A percentile compares a stretch with the other conserved stretches of the same genome.
Conservation (phyloP, 2,888 invertebrate species). For the Rutpela maculata region DNA sequence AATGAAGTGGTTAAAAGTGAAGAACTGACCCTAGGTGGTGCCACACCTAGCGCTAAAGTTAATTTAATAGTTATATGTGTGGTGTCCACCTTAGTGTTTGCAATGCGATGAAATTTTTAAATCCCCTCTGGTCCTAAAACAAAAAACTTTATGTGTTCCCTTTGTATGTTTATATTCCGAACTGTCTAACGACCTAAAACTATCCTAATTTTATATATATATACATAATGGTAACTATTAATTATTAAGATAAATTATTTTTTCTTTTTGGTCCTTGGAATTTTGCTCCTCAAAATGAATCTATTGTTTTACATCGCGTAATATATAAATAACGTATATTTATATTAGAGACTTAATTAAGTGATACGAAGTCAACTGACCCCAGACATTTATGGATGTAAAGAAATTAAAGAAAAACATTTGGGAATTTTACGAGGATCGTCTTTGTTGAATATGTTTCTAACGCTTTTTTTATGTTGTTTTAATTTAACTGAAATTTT, state of each 20-base stretch:
- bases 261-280: constrained; percentile 56
- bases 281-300: constrained; percentile 47
- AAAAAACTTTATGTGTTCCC: constrained; percentile 55
- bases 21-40: constrained; percentile 86
- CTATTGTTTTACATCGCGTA: constrained; percentile 3
- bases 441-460: background rate
- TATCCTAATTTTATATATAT: constrained; percentile 66
- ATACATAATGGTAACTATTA: constrained; percentile 63
- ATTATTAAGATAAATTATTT: constrained; percentile 67
- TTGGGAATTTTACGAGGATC: background rate
- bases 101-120: constrained; percentile 66
- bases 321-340: constrained; percentile 16
- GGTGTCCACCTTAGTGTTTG: constrained; percentile 62
- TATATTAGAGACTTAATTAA: constrained; percentile 24
- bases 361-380: background rate
- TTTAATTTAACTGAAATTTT: background rate
- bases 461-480: background rate
- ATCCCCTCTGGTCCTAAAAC: constrained; percentile 34
- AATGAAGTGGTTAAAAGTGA: constrained; percentile 96
- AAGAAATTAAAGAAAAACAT: background rate
- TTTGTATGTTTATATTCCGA: constrained; percentile 59
- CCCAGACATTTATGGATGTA: background rate
- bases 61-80: constrained; percentile 63
- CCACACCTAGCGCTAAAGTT: constrained; percentile 51
- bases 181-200: constrained; percentile 60